Percentiles rank a stretch among this genome's conserved stretches.
These are phyloP conservation scores for Todiramphus saurophagus DNA, from an alignment of 2,113 vertebrate species.

Conservation along the genomic window DNA sequence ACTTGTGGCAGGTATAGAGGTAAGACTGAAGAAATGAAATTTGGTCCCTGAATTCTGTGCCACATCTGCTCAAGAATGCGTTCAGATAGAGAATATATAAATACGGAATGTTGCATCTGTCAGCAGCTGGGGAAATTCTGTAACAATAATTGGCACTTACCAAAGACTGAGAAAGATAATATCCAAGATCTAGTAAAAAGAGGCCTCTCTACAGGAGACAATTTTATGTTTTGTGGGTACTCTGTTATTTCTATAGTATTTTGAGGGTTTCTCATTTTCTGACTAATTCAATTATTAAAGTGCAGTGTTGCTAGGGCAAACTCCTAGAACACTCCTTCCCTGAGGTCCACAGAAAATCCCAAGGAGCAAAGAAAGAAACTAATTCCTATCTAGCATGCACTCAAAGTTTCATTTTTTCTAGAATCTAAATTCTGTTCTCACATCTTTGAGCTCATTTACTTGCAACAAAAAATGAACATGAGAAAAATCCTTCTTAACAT, in stretches of 20 bases:
- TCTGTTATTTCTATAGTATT: not conserved
- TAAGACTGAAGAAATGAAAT: not conserved
- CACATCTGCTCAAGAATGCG: not conserved
- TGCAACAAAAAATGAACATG: slow-evolving; percentile 48
- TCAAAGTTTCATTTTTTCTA: not conserved
- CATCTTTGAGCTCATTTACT: slow-evolving; percentile 54
- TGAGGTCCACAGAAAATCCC: not conserved
- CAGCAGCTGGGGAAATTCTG: not conserved
- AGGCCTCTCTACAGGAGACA: not conserved
- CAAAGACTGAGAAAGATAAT: not conserved
- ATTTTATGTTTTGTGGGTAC: not conserved
- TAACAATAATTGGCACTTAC: not conserved
- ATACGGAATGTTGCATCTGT: not conserved
- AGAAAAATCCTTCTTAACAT: slow-evolving; percentile 39
- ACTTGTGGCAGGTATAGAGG: not conserved
- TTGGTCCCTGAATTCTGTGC: not conserved
- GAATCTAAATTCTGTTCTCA: slow-evolving; percentile 40
- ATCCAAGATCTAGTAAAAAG: not conserved
- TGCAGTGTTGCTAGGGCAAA: slow-evolving; percentile 26
- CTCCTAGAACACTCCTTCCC: not conserved
- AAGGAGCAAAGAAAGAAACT: not conserved
- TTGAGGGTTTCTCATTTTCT: not conserved
- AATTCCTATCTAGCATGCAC: not conserved
- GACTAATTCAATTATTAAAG: slow-evolving; percentile 20
- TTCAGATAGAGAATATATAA: not conserved